Evolutionary conservation across 1,140 invertebrate genomes (phyloP).

Genomic region (Hyles euphorbiae): DNA sequence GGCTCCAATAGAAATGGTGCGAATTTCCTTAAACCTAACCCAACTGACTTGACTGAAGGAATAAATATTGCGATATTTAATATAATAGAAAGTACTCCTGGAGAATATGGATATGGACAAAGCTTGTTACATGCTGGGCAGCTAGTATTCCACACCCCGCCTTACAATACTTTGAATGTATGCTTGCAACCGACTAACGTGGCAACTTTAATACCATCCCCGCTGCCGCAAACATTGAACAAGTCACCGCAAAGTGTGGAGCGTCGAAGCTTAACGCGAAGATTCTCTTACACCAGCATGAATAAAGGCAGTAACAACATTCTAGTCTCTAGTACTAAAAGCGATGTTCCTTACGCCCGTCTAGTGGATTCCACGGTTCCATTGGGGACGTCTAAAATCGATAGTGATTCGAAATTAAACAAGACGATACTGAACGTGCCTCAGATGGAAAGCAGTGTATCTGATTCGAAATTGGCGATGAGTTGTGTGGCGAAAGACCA

Average conservation of each 20-base stretch:
- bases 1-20: constrained; percentile 91
- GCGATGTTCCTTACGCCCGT: constrained; percentile 87
- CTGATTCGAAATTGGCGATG: constrained; percentile 86
- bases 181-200: constrained; percentile 81
- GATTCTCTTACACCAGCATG: constrained; percentile 80
- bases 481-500: constrained; percentile 63
- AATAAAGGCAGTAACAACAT: constrained; percentile 66
- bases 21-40: constrained; percentile 90
- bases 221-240: constrained; percentile 55
- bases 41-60: constrained; percentile 86
- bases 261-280: constrained; percentile 73
- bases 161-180: constrained; percentile 88
- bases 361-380: constrained; percentile 78
- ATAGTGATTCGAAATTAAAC: constrained; percentile 87
- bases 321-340: constrained; percentile 63
- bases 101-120: constrained; percentile 90
- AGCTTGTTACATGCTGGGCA: constrained; percentile 92
- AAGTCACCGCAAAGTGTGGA: constrained; percentile 67
- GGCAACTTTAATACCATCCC: constrained; percentile 61
- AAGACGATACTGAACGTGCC: constrained; percentile 74
- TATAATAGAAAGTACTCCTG: constrained; percentile 71
- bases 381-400: constrained; percentile 78
- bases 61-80: constrained; percentile 84
- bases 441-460: constrained; percentile 83
- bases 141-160: constrained; percentile 93